Base-by-base conservation (phyloP, 1,140 invertebrate genomes). In the Sarcophaga bullata region DNA sequence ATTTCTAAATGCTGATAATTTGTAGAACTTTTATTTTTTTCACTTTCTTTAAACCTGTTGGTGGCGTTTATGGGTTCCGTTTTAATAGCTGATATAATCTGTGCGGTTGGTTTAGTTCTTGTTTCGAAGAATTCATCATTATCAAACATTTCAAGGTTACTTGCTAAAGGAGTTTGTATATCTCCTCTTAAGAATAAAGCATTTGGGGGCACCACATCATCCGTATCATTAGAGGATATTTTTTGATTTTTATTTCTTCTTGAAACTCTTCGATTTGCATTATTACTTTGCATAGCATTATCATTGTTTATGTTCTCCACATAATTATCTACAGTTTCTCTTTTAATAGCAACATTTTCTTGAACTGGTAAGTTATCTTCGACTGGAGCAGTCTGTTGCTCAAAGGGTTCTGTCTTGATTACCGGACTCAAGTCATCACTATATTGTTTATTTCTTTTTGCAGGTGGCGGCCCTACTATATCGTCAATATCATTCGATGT, bases 201-300 rank as follows among this genome's bases (percentile, higher is more conserved):
- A 46, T 25, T 73, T 73, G 73, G 25, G 7, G 73, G 73, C 9
- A 73, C 73, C n/a, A 76, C 1, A 76, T 76, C 73, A 5, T 76
- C 73, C 17, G 15, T n/a, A 49, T 48, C 25, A 13, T 73, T 73
- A 1, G 10, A 73, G 73, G 13, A 46, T 62, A 7, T 13, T 73
- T 73, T 6, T 6, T 73, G 13, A 15, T 48, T 37, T 37, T 73
- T 73, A 13, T 10, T n/a, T 58, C 54, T 58, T 58, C 15, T 58
- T n/a, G 10, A 37, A 46, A 46, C 46, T 73, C 4, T 13, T 73
- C 15, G 25, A 9, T 48, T 73, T 47, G 46, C 6, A 49, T 7
- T 8, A 6, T 76, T 6, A 47, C 3, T 49, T n/a, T 9, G 5
- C 0, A 37, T 3, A 13, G 13, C n/a, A 58, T 11, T 58, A 15